Conservation (phyloP, 1,140 invertebrate genomes). For the Pseudomyrmex dendroicus region DNA sequence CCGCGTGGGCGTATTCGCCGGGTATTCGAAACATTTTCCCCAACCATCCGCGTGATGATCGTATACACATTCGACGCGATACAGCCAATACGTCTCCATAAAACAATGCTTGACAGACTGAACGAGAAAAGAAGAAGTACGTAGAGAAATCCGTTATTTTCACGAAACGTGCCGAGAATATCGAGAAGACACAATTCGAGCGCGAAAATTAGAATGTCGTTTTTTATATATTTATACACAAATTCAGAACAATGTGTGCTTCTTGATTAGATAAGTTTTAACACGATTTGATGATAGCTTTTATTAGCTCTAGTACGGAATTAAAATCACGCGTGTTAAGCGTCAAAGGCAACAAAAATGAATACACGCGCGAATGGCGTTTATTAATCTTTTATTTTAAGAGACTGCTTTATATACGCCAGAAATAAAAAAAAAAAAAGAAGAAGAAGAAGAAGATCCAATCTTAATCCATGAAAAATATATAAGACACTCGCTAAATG, state of each 20-base stretch:
- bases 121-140: not conserved
- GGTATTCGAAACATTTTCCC: constrained; percentile 57
- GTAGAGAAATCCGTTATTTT: not conserved
- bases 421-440: too few relatives aligned
- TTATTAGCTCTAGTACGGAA: too few relatives aligned
- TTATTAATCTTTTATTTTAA: too few relatives aligned
- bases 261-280: not conserved
- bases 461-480: not conserved
- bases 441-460: too few relatives aligned
- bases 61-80: constrained; percentile 50
- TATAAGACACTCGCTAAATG: not conserved
- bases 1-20: constrained; percentile 34
- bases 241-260: not conserved
- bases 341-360: too few relatives aligned
- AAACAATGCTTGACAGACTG: constrained; percentile 1
- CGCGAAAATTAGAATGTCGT: constrained; percentile 18
- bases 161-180: not conserved
- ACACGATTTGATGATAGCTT: too few relatives aligned
- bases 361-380: too few relatives aligned
- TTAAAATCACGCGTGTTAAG: too few relatives aligned
- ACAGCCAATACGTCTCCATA: constrained; percentile 41
- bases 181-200: not conserved
- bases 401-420: too few relatives aligned
- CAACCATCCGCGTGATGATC: constrained; percentile 51
- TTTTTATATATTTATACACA: too few relatives aligned